Base-by-base conservation (phyloP, 2,113 vertebrate species). In the Myocastor coypus region DNA sequence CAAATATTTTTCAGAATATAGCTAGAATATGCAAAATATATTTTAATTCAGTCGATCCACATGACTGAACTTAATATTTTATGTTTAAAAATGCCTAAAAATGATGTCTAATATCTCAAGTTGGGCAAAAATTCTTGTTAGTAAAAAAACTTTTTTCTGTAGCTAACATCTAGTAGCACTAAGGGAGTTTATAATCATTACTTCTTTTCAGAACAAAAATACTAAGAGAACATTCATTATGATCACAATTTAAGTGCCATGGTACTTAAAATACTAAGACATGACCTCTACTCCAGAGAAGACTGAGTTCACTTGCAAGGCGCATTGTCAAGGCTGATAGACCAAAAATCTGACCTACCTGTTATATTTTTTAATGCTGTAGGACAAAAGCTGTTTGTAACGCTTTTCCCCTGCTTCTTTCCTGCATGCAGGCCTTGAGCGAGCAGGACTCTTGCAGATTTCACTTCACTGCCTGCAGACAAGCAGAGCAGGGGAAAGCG, bases 311-410 rank as follows among this genome's bases (percentile, higher is more conserved):
- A 94, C 55, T 94, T 97, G 95, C 71, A 73, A 85, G 81, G 59
- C 87, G 87, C 96, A 98, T 94, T 98, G 97, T 98, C 98, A 98
- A 98, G 98, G 98, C 97, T 98, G 98, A 97, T 95, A 98, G 98
- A 98, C 98, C 98, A 98, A 98, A 98, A 96, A 97, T 96, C 93
- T 98, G 95, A 98, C 97, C 97, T 98, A 98, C 98, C 97, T 98
- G 97, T 95, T 94, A 91, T 42, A 96, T 96, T 98, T 97, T 93
- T 97, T 98, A 98, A 92, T 81, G 91, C 77, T 98, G 94, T 50
- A 97, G 94, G 90, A 97, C 97, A 92, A 97, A 97, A 97, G 82
- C 40, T 92, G 93, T 92, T 73, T 96, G 97, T 98, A 98, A 98
- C 91, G 94, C 92, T 98, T 98, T 92, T 96, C 94, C 97, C 96